These are phyloP conservation scores for Acrocephalus scirpaceus DNA, from an alignment of 2,797 vertebrate species.

Conservation along the genomic window DNA sequence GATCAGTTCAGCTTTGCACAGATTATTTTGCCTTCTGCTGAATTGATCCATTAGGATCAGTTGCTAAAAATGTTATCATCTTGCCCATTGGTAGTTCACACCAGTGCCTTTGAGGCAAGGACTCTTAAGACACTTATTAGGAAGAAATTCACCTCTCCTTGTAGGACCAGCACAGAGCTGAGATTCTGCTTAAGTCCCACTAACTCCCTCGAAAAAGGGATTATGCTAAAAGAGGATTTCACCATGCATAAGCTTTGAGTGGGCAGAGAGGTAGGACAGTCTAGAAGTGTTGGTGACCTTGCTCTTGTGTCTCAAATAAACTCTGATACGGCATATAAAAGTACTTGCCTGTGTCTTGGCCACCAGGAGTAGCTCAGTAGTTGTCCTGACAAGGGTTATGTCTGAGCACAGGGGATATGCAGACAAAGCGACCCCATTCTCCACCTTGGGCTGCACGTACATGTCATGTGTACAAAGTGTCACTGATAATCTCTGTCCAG, in stretches of 20 bases:
- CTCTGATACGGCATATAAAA: not conserved
- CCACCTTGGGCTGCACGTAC: not conserved
- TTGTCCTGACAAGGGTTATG: not conserved
- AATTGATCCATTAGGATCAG: conserved; percentile 63
- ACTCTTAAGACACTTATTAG: conserved; percentile 67
- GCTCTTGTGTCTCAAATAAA: not conserved
- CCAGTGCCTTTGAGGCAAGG: conserved; percentile 51
- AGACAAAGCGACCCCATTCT: not conserved
- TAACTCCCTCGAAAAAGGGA: conserved; percentile 39
- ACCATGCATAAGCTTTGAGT: conserved; percentile 58
- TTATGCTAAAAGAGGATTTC: conserved; percentile 66
- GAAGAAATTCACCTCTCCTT: conserved; percentile 65
- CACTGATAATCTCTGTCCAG: not conserved
- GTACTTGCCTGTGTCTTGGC: not conserved
- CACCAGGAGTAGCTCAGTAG: not conserved
- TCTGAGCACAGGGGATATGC: not conserved
- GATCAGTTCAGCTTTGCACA: conserved; percentile 68
- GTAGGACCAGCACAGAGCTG: conserved; percentile 22
- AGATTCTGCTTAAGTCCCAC: conserved; percentile 32
- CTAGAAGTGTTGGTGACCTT: conserved; percentile 34
- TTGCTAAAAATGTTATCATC: conserved; percentile 67
- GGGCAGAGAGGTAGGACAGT: conserved; percentile 44
- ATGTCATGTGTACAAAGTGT: conserved; percentile 34
- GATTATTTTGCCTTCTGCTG: conserved; percentile 58
- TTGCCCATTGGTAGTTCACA: conserved; percentile 41